Evolutionary conservation across 2,113 vertebrate genomes (phyloP), one percentile per base, ranked within the genome.

Genomic region (Orycteropus afer): DNA sequence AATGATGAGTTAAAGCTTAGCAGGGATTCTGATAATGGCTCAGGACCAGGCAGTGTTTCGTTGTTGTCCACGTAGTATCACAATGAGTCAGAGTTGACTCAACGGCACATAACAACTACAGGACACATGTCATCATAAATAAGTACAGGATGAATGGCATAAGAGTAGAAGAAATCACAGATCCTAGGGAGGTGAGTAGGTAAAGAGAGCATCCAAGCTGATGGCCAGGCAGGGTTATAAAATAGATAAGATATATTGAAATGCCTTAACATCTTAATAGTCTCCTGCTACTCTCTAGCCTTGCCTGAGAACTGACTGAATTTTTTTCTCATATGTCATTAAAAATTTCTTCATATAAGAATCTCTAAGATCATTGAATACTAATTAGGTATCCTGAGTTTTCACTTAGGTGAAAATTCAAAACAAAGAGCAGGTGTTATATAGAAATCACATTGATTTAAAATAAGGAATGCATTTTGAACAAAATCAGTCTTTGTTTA

Each of bases 391-490:
- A 85, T 32, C 34, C 49, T 61, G 32, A 84, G 4, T 47, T 37
- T 32, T 69, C 2, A 47, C 29, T n/a, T 6, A 57, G 37, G 14
- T n/a, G 9, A 47, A 47, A 81, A 69, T 42, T 34, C 49, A 40
- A 91, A 84, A 14, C 32, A 74, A 42, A 34, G 53, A 90, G 7
- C 42, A 12, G 57, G 25, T 12, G 13, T n/a, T 47, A 34, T 81
- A 25, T 51, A 86, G n/a, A 96, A 76, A 74, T 49, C 20, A n/a
- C 7, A 87, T 55, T 91, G n/a, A 10, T 83, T 86, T 89, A 77
- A 93, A 81, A 92, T 59, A 15, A 90, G 8, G 17, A 86, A 71
- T 73, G 23, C 12, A 14, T 69, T 89, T 94, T 61, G 65, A 27
- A 77, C 14, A 47, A 90, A 92, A 65, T 12, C 78, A 47, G 86